Conservation (phyloP, 2,888 invertebrate species). For the Eledona agricola region DNA sequence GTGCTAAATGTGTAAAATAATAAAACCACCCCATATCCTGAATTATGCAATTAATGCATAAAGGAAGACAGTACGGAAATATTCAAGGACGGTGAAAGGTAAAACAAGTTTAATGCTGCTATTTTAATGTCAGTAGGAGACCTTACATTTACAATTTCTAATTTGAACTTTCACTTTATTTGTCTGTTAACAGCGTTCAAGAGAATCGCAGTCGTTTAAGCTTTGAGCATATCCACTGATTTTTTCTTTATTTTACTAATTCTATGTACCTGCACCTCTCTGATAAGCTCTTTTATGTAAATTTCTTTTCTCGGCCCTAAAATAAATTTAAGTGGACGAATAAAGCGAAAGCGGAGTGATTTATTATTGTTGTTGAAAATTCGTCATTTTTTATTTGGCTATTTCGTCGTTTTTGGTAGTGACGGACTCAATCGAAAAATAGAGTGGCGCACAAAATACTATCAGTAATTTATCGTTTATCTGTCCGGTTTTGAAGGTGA, state of each 20-base stretch:
- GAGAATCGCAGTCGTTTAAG: no score
- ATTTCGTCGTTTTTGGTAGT: no score
- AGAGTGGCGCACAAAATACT: no score
- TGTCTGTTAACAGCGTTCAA: conserved; percentile 24
- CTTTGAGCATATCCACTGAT: no score
- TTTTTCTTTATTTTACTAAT: conserved; percentile 6
- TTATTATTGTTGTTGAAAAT: conserved; percentile 1
- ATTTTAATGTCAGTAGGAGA: conserved; percentile 55
- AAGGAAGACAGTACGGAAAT: conserved; percentile 15
- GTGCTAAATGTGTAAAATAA: no score
- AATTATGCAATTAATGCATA: conserved; percentile 1
- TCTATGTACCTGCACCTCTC: no score
- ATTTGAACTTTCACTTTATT: conserved; percentile 55
- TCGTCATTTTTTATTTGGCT: no score
- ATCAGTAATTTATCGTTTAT: conserved; percentile 23
- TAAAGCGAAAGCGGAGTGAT: conserved; percentile 1
- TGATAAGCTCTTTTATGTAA: no score
- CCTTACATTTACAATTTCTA: conserved; percentile 52
- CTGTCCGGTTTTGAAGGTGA: conserved; percentile 5
- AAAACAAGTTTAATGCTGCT: conserved; percentile 47
- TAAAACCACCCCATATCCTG: neutral
- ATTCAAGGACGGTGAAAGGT: conserved; percentile 46
- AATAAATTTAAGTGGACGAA: no score
- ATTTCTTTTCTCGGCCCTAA: no score
- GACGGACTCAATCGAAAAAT: no score